A percentile compares a stretch with the other conserved stretches of the same genome.
Conservation (phyloP, 2,797 vertebrate genomes). For the Labroides dimidiatus region DNA sequence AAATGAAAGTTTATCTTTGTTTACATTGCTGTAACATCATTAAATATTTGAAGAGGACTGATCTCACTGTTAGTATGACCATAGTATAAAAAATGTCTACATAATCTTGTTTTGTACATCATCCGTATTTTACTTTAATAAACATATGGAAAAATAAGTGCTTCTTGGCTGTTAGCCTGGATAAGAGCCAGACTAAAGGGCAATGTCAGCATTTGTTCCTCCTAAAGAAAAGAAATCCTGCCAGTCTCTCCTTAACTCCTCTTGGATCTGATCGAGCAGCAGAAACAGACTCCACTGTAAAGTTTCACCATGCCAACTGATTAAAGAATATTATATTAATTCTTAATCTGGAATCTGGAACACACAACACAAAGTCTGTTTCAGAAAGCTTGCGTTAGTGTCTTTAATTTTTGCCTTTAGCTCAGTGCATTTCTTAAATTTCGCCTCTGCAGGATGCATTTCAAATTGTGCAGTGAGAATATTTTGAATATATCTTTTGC, state of each 20-base stretch:
- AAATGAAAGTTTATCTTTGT: no score
- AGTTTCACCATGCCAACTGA: constrained; percentile 47
- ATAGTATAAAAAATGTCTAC: constrained; percentile 2
- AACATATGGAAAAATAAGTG: constrained; percentile 8
- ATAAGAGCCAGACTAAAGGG: constrained; percentile 40
- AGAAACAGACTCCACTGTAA: constrained; percentile 38
- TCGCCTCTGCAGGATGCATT: constrained; percentile 3
- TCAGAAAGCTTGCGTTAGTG: neutral
- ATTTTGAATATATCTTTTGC: constrained; percentile 41
- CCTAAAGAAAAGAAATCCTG: constrained; percentile 29
- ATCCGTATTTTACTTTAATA: constrained; percentile 12
- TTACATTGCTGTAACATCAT: no score
- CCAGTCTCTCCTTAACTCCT: constrained; percentile 37
- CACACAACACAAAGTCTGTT: neutral
- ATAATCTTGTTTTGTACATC: constrained; percentile 19
- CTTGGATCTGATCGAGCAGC: constrained; percentile 37
- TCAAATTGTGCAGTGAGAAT: constrained; percentile 13
- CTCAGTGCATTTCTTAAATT: constrained; percentile 20
- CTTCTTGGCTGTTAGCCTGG: constrained; percentile 40
- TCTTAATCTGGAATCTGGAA: constrained; percentile 13
- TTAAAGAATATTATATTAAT: constrained; percentile 32
- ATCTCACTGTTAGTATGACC: no score
- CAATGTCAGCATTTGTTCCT: constrained; percentile 26
- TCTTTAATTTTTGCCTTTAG: constrained; percentile 15
- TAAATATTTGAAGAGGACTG: no score